Conservation (phyloP, 2,888 invertebrate genomes). For the Galerucella pusilla region DNA sequence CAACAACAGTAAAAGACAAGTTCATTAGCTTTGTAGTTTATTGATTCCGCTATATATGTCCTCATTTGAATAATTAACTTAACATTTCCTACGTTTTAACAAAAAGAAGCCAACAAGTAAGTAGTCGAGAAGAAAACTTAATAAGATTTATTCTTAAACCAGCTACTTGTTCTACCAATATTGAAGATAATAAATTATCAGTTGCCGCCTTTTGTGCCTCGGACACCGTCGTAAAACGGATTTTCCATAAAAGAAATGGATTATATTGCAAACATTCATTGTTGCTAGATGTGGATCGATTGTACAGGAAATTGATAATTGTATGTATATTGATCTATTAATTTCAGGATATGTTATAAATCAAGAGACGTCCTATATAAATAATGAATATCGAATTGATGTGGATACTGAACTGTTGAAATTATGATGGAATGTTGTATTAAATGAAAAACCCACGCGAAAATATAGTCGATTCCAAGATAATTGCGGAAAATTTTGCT, state of each 20-base stretch:
- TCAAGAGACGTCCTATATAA: background rate
- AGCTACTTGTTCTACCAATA: constrained; percentile 1
- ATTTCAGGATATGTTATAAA: constrained; percentile 30
- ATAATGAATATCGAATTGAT: background rate
- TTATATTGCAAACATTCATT: constrained; percentile 30
- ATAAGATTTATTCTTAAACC: background rate
- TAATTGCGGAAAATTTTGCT: background rate
- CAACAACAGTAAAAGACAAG: constrained; percentile 7
- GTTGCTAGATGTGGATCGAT: constrained; percentile 31
- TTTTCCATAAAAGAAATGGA: constrained; percentile 18
- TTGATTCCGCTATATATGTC: background rate
- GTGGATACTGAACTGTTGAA: background rate
- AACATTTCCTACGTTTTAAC: background rate
- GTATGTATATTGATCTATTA: constrained; percentile 33
- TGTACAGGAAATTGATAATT: constrained; percentile 36
- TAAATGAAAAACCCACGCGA: background rate
- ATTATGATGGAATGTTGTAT: background rate
- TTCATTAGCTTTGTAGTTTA: background rate
- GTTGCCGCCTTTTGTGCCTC: background rate
- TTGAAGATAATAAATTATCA: background rate
- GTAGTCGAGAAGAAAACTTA: background rate
- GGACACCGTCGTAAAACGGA: background rate
- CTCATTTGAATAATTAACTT: background rate
- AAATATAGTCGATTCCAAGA: background rate
- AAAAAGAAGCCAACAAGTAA: background rate